These are phyloP conservation scores for Bombus difficillimus DNA, from an alignment of 1,140 invertebrate genomes.

Conservation along the genomic window DNA sequence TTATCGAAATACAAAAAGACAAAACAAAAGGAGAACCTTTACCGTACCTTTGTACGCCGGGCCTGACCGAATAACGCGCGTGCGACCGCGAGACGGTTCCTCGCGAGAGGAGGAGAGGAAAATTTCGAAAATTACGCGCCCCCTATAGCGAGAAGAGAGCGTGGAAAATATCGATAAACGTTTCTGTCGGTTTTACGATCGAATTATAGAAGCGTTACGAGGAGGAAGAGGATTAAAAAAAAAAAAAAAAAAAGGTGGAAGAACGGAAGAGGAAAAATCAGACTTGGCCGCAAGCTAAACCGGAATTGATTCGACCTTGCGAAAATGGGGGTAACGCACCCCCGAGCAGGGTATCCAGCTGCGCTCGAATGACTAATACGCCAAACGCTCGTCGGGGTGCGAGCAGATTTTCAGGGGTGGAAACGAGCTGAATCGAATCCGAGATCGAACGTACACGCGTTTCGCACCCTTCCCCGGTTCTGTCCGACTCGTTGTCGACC, in stretches of 20 bases:
- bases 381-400: conserved; percentile 74
- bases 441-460: conserved; percentile 46
- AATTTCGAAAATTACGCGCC: too few species aligned
- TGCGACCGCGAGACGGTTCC: too few species aligned
- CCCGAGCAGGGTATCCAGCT: conserved; percentile 75
- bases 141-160: too few species aligned
- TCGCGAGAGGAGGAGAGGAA: accelerated
- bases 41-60: too few species aligned
- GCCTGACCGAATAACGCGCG: too few species aligned
- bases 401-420: conserved; percentile 71
- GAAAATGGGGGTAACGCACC: conserved; percentile 55
- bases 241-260: neutral
- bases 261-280: conserved; percentile 15
- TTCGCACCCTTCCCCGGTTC: conserved; percentile 15
- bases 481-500: neutral
- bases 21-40: neutral
- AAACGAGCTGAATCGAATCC: conserved; percentile 61
- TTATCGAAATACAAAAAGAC: neutral
- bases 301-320: conserved; percentile 73
- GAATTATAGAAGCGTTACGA: neutral
- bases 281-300: conserved; percentile 50
- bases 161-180: too few species aligned
- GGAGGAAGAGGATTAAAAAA: neutral
- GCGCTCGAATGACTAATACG: conserved; percentile 78
- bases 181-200: too few species aligned